Evolutionary conservation across 2,113 vertebrate genomes (phyloP).

Genomic region (Pseudorasbora parva): DNA sequence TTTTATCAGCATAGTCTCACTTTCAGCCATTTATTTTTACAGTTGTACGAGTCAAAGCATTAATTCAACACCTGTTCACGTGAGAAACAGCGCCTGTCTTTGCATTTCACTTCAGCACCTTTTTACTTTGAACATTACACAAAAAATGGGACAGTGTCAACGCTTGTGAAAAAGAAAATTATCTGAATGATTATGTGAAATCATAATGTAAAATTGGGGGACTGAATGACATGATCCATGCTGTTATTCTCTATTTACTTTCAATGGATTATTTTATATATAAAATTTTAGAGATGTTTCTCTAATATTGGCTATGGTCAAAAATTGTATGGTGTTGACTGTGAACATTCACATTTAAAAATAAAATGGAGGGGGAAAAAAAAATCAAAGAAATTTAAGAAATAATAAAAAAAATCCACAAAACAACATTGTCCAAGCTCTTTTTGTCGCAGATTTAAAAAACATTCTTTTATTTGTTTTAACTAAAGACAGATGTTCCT

Average conservation of each 20-base stretch:
- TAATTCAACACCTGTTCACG: neutral
- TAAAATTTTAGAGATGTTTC: conserved; percentile 51
- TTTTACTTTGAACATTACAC: conserved; percentile 24
- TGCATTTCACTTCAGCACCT: conserved; percentile 30
- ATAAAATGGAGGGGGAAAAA: conserved; percentile 30
- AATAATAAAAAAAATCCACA: conserved; percentile 41
- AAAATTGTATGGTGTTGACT: conserved; percentile 55
- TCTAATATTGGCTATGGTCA: conserved; percentile 55
- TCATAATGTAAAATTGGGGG: conserved; percentile 39
- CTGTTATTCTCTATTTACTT: conserved; percentile 60
- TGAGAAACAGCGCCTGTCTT: conserved; percentile 37
- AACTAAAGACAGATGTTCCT: neutral
- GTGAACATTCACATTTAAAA: conserved; percentile 58
- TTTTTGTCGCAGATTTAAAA: neutral
- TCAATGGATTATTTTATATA: conserved; percentile 58
- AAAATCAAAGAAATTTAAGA: conserved; percentile 43
- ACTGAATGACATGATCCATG: conserved; percentile 56
- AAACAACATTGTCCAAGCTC: neutral
- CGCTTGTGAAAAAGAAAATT: conserved; percentile 40
- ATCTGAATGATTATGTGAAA: conserved; percentile 31
- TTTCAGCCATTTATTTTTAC: conserved; percentile 30
- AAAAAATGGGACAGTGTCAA: conserved; percentile 29
- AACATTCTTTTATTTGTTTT: neutral
- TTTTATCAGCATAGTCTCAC: conserved; percentile 20
- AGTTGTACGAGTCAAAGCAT: conserved; percentile 26